Percentiles rank a stretch among this genome's conserved stretches.
Evolutionary conservation across 2,888 invertebrate genomes (phyloP).

Genomic region (Ormia ochracea): DNA sequence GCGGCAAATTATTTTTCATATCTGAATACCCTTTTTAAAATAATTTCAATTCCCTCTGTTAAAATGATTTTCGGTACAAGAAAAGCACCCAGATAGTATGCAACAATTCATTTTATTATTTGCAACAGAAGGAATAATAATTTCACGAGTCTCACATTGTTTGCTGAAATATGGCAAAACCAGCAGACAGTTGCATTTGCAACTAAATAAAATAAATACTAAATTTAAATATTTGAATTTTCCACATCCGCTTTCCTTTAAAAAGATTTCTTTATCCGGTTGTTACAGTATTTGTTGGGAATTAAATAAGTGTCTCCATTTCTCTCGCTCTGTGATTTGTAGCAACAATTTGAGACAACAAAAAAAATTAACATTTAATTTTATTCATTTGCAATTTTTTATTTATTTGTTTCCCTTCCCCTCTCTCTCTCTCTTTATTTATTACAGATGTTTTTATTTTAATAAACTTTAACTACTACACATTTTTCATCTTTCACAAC

Average conservation of each 20-base stretch:
- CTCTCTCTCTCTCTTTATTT: not conserved
- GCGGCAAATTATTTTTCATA: too few relatives aligned
- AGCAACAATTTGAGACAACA: not conserved
- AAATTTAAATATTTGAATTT: not conserved
- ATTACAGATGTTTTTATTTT: constrained; percentile 32
- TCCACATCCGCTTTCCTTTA: not conserved
- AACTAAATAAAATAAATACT: not conserved
- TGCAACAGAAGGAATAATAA: too few relatives aligned
- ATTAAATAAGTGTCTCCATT: not conserved
- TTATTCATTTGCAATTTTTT: constrained; percentile 9
- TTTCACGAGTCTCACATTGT: too few relatives aligned
- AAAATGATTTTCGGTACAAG: too few relatives aligned
- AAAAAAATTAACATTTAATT: constrained; percentile 19
- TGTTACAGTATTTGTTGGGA: not conserved
- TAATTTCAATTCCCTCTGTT: too few relatives aligned
- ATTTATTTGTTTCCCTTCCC: not conserved
- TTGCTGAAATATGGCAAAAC: too few relatives aligned
- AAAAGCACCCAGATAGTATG: too few relatives aligned
- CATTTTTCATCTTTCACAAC: constrained; percentile 25
- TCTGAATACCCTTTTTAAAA: too few relatives aligned
- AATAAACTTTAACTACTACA: not conserved
- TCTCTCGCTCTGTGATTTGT: not conserved
- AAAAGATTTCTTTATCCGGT: not conserved
- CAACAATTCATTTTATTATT: too few relatives aligned
- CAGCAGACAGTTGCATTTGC: too few relatives aligned